phyloP scores from a whole-genome alignment of 2,113 vertebrate species.

The Dissostichus mawsoni region DNA sequence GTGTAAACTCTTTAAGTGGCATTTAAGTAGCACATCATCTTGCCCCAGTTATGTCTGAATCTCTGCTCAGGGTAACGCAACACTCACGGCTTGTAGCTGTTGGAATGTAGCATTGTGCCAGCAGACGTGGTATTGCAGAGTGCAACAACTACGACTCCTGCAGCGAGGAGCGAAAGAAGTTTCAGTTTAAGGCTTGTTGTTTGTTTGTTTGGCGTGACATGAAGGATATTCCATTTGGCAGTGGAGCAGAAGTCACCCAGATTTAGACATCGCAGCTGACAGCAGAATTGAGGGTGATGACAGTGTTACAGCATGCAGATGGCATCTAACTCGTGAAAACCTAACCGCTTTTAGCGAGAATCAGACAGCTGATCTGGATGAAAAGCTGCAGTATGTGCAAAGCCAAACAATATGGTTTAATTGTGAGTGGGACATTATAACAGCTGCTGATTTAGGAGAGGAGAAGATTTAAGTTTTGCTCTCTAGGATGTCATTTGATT shows the following conservation, averaged over 20 bases:
- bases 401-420: slow-evolving; percentile 28
- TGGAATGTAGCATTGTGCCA: slow-evolving; percentile 57
- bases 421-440: not conserved
- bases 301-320: slow-evolving; percentile 53
- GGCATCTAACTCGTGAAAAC: slow-evolving; percentile 58
- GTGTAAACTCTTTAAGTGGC: slow-evolving; percentile 36
- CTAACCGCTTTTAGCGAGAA: slow-evolving; percentile 47
- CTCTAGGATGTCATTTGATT: not conserved
- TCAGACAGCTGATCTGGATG: slow-evolving; percentile 56
- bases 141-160: slow-evolving; percentile 19
- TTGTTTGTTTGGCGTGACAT: slow-evolving; percentile 17
- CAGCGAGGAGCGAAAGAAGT: slow-evolving; percentile 7
- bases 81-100: slow-evolving; percentile 46
- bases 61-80: slow-evolving; percentile 48
- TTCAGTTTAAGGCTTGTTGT: not conserved
- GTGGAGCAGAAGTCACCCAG: slow-evolving; percentile 40
- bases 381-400: slow-evolving; percentile 31
- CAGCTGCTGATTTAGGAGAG: not conserved
- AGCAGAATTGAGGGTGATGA: slow-evolving; percentile 44
- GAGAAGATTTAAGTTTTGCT: not conserved
- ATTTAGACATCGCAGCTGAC: slow-evolving; percentile 68
- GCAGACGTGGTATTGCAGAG: slow-evolving; percentile 21
- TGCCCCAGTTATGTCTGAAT: slow-evolving; percentile 60
- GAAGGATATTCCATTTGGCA: slow-evolving; percentile 43
- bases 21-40: slow-evolving; percentile 50